phyloP scores from a whole-genome alignment of 2,113 vertebrate genomes.

The Oncorhynchus kisutch region DNA sequence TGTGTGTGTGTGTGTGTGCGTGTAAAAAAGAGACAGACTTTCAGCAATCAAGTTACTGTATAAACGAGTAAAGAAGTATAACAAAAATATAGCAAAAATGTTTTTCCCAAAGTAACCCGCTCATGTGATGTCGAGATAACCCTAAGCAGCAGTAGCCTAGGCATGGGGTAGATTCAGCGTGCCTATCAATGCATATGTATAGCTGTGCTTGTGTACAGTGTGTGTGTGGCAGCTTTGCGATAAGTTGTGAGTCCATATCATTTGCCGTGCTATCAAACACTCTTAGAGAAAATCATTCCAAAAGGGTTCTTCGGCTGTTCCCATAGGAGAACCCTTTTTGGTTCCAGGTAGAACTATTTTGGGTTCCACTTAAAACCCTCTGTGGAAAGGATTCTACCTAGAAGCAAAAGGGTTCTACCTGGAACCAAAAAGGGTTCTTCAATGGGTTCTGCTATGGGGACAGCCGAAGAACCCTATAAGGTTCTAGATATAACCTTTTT shows the following conservation, averaged over 20 bases:
- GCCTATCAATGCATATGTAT: conserved; percentile 31
- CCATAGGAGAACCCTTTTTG: too few species aligned
- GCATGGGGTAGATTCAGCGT: conserved; percentile 9
- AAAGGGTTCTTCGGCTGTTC: too few species aligned
- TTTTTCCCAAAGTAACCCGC: conserved; percentile 24
- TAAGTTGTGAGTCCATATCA: conserved; percentile 50
- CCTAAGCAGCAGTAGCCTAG: conserved; percentile 15
- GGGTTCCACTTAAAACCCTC: too few species aligned
- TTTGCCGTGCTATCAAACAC: conserved; percentile 24
- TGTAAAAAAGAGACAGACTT: background rate
- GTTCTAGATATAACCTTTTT: too few species aligned
- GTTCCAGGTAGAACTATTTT: too few species aligned
- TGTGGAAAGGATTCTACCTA: too few species aligned
- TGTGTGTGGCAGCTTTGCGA: conserved; percentile 48
- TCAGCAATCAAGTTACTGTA: background rate
- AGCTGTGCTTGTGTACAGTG: conserved; percentile 38
- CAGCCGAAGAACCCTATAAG: too few species aligned
- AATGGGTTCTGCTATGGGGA: too few species aligned
- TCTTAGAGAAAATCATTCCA: too few species aligned
- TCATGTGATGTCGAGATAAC: conserved; percentile 44
- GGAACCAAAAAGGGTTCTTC: too few species aligned
- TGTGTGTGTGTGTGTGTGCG: too few species aligned
- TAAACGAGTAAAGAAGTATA: conserved; percentile 6
- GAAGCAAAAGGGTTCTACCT: too few species aligned
- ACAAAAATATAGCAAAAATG: conserved; percentile 1